Conservation (phyloP, 2,888 invertebrate species). For the Leptinotarsa haldemani region DNA sequence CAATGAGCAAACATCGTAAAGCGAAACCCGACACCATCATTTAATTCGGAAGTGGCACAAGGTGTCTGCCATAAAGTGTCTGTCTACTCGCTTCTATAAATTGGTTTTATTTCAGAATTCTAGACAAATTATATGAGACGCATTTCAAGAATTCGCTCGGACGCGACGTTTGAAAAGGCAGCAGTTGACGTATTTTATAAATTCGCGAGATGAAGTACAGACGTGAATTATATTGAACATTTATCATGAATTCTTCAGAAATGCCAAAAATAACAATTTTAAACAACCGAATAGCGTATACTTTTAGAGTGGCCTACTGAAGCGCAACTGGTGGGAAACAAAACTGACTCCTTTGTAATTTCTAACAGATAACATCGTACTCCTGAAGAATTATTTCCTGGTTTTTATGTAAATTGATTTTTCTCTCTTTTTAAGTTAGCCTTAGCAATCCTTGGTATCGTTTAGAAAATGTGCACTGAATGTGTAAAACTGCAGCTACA, state of each 20-base stretch:
- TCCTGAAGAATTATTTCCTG: too few relatives aligned
- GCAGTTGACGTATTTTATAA: constrained; percentile 8
- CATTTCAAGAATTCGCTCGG: background rate
- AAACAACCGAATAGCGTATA: background rate
- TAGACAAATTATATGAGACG: constrained; percentile 22
- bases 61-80: constrained; percentile 62
- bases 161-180: background rate
- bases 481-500: too few relatives aligned
- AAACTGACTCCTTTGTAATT: too few relatives aligned
- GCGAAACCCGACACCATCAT: constrained; percentile 59
- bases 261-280: background rate
- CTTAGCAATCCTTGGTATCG: too few relatives aligned
- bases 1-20: constrained; percentile 63
- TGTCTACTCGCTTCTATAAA: constrained; percentile 29
- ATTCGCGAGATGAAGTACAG: background rate
- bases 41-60: constrained; percentile 62
- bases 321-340: too few relatives aligned
- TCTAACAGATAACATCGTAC: too few relatives aligned
- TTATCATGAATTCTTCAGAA: too few relatives aligned
- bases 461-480: too few relatives aligned
- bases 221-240: too few relatives aligned
- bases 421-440: too few relatives aligned
- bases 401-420: too few relatives aligned
- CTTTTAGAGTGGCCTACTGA: too few relatives aligned
- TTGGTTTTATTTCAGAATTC: constrained; percentile 31